These are phyloP conservation scores for Drosophila repletoides DNA, from an alignment of 1,140 invertebrate genomes.

Conservation along the genomic window DNA sequence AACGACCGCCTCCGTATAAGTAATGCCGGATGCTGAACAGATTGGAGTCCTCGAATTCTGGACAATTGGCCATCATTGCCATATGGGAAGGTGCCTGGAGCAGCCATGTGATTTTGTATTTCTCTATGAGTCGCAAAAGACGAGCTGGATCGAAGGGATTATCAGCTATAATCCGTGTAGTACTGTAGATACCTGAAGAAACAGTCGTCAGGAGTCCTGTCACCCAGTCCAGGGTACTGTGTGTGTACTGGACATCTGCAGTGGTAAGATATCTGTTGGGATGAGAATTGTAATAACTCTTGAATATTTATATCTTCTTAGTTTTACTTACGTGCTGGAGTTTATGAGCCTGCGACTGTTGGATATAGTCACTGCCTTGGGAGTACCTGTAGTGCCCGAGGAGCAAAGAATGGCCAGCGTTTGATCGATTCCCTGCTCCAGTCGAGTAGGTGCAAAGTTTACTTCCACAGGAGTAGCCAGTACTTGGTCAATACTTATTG, in stretches of 20 bases:
- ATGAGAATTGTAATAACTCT: background rate
- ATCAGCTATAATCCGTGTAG: conserved; percentile 54
- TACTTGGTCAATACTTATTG: conserved; percentile 41
- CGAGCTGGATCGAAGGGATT: conserved; percentile 44
- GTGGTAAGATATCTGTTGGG: conserved; percentile 31
- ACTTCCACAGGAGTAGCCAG: conserved; percentile 32
- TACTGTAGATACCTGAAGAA: conserved; percentile 46
- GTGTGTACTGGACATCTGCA: conserved; percentile 50
- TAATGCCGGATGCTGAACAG: conserved; percentile 37
- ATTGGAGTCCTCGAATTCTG: conserved; percentile 33
- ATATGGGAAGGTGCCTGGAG: conserved; percentile 56
- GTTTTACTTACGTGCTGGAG: conserved; percentile 23
- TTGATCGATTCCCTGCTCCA: conserved; percentile 52
- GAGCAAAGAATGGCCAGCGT: conserved; percentile 83
- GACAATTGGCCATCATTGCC: conserved; percentile 48
- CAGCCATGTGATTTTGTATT: conserved; percentile 57
- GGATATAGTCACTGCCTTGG: conserved; percentile 89
- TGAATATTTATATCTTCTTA: accelerated
- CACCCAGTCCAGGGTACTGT: conserved; percentile 65
- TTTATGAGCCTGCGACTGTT: conserved; percentile 52
- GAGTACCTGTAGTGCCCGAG: conserved; percentile 89
- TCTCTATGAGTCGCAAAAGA: conserved; percentile 34
- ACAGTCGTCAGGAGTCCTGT: conserved; percentile 52
- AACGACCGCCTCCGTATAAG: conserved; percentile 45
- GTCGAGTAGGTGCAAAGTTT: conserved; percentile 36